Evolutionary conservation across 2,888 invertebrate species (phyloP), one percentile per base, ranked within the genome.

Genomic region (Protonemura montana): DNA sequence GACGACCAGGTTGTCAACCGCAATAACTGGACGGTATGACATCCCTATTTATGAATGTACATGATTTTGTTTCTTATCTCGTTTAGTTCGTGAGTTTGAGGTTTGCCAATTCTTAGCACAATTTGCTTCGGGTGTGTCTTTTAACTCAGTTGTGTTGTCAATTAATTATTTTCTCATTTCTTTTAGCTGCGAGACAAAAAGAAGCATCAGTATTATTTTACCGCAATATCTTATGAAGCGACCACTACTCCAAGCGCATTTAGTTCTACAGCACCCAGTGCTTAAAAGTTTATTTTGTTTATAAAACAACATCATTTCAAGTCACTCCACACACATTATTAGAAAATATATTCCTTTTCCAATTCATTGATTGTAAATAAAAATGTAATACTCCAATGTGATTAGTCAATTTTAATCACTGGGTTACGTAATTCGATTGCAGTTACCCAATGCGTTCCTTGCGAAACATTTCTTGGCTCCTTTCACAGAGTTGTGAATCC

Each of bases 1-100:
- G 84, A 84, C 28, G 84, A 84, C 59, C 84, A 84, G 10, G 76
- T 84, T 2, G 29, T 84, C 84, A 84, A 84, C 13, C 27, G 84
- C 1, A 84, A 84, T 29, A 84, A 84, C 29, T 76, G 27, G 76
- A 16, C 59, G 84, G 84, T 84, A 28, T 13, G 84, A 59, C 35
- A 35, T 59, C 1, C 59, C 59, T 2, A 59, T 21, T 59, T 21
- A 13, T 59, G 13, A 59, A 10, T 21, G 7, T 78, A 2, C 78
- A 10, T 28, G n/a, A 77, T 81, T 81, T 7, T 27, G 81, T 77
- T 77, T 77, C 26, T 77, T 77, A 13, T 3, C 5, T 13, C 6
- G n/a, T 77, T 7, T 21, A 5, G 26, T 6, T 3, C n/a, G 10
- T 77, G 26, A 77, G 21, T 13, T 25, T 0, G 28, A 25, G 3